A percentile compares a stretch with the other conserved stretches of the same genome.
Evolutionary conservation across 2,113 vertebrate genomes (phyloP).

Genomic region (Cottus gobio): DNA sequence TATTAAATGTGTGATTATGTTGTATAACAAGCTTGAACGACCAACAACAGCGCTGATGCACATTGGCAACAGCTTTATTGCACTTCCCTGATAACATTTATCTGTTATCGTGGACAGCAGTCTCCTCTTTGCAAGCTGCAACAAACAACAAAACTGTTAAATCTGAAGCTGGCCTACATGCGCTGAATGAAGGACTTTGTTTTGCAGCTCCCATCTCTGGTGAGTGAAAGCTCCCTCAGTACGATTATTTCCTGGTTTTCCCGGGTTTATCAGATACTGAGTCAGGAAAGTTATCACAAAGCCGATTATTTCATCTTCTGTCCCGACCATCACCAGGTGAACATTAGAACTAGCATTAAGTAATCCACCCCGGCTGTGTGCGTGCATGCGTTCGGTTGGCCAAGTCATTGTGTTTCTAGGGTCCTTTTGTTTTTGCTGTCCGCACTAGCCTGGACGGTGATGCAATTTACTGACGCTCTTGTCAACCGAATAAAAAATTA

Average conservation of each 20-base stretch:
- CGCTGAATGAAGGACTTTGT: neutral
- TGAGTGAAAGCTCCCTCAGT: neutral
- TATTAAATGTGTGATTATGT: conserved; percentile 8
- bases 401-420: neutral
- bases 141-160: no score
- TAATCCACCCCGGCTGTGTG: neutral
- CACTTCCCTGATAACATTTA: conserved; percentile 2
- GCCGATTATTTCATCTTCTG: no score
- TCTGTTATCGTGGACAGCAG: neutral
- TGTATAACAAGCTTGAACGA: conserved; percentile 6
- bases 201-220: no score
- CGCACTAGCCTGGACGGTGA: no score
- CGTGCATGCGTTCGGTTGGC: neutral
- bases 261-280: neutral
- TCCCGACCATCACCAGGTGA: no score
- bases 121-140: neutral
- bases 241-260: neutral
- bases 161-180: neutral
- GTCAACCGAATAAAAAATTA: no score
- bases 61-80: neutral
- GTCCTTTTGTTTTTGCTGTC: no score
- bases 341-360: no score
- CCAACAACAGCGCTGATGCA: neutral
- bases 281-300: no score
- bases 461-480: no score